phyloP scores from a whole-genome alignment of 2,888 invertebrate species.

The Agrochola circellaris region DNA sequence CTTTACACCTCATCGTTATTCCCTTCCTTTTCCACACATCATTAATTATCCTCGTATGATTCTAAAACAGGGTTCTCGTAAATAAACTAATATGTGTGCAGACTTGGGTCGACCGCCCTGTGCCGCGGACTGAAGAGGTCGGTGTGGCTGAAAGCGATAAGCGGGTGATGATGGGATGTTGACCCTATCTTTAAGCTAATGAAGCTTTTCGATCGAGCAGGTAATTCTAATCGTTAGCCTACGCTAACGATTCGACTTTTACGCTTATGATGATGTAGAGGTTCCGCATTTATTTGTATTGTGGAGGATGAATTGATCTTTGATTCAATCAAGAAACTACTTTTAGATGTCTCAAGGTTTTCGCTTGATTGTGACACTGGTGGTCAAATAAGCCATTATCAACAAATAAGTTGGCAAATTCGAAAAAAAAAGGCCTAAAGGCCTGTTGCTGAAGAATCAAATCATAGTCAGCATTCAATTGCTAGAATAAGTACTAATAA shows the following conservation, averaged over 20 bases:
- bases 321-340: neutral
- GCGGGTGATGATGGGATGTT: conserved; percentile 11
- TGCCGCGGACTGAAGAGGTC: conserved; percentile 26
- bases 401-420: neutral
- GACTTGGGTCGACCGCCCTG: conserved; percentile 54
- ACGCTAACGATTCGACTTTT: neutral
- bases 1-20: conserved; percentile 50
- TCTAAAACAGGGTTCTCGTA: conserved; percentile 66
- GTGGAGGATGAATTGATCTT: neutral
- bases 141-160: conserved; percentile 44
- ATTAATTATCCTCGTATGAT: conserved; percentile 71
- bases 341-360: neutral
- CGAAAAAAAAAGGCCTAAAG: neutral
- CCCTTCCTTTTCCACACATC: conserved; percentile 62
- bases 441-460: neutral
- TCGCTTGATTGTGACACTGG: too few species aligned
- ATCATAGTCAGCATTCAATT: neutral
- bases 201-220: neutral
- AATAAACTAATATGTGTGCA: conserved; percentile 71
- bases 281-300: neutral
- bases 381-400: neutral
- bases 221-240: too few species aligned
- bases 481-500: neutral
- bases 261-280: neutral
- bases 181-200: neutral